These are phyloP conservation scores for Osedax fenrisi DNA, from an alignment of 2,888 invertebrate genomes.

Conservation along the genomic window DNA sequence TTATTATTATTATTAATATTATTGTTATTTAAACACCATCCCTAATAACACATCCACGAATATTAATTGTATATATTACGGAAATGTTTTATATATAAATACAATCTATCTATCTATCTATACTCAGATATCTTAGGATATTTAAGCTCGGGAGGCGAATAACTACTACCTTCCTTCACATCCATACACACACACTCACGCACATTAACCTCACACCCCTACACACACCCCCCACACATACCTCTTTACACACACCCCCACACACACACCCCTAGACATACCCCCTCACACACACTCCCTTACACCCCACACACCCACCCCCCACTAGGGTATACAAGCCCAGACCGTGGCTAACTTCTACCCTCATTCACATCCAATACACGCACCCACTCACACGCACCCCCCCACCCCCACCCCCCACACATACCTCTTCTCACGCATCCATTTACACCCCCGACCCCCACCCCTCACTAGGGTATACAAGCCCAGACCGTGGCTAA, in stretches of 20 bases:
- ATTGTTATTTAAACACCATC: no score
- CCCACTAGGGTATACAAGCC: slow-evolving; percentile 62
- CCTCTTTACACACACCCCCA: no score
- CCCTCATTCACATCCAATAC: slow-evolving; percentile 58
- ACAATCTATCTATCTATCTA: no score
- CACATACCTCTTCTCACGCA: neutral
- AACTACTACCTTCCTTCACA: neutral
- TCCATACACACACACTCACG: slow-evolving; percentile 51
- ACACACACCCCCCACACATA: neutral
- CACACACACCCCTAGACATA: no score
- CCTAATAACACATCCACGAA: no score
- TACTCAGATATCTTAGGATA: no score
- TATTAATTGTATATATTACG: no score
- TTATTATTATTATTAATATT: no score
- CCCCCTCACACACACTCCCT: no score
- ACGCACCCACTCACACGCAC: slow-evolving; percentile 50
- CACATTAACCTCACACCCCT: neutral
- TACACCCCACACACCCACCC: neutral
- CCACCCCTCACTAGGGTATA: neutral
- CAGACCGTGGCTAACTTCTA: slow-evolving; percentile 95
- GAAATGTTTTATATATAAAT: no score
- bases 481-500: neutral
- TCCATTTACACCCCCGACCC: neutral
- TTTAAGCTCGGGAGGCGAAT: neutral
- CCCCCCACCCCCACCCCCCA: neutral